A percentile compares a stretch with the other conserved stretches of the same genome.
Evolutionary conservation across 2,888 invertebrate genomes (phyloP).

Genomic region (Scaptomyza reducta): DNA sequence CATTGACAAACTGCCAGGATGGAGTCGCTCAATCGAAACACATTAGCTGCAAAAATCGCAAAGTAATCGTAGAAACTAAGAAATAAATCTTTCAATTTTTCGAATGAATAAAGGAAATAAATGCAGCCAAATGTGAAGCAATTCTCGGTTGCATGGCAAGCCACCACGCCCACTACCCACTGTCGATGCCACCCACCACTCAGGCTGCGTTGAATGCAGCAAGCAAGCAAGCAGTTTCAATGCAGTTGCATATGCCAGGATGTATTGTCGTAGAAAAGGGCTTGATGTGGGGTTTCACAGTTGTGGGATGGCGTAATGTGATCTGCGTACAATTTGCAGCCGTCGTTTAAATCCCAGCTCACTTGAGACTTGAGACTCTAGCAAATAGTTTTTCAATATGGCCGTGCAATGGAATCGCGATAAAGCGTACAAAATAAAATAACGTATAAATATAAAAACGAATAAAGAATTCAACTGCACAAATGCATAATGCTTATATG

Average conservation of each 20-base stretch:
- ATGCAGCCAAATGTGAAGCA: constrained; percentile 73
- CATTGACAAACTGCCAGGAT: constrained; percentile 70
- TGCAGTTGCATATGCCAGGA: constrained; percentile 53
- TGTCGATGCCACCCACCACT: constrained; percentile 12
- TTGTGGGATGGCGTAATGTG: constrained; percentile 60
- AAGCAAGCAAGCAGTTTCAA: constrained; percentile 15
- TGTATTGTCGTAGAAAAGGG: background rate
- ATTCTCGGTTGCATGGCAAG: constrained; percentile 58
- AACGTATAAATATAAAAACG: constrained; percentile 67
- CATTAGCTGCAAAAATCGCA: constrained; percentile 72
- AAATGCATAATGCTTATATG: constrained; percentile 66
- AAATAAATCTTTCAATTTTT: constrained; percentile 83
- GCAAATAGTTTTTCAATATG: constrained; percentile 77
- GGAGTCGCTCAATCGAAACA: constrained; percentile 72
- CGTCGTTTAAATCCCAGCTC: constrained; percentile 71
- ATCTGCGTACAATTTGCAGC: constrained; percentile 78
- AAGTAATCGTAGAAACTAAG: constrained; percentile 74
- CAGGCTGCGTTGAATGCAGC: constrained; percentile 1
- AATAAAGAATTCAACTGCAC: constrained; percentile 51
- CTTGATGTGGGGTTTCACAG: background rate
- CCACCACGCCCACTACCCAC: constrained; percentile 22
- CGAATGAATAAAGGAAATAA: constrained; percentile 71
- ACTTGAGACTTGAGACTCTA: constrained; percentile 74
- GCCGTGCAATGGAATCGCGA: constrained; percentile 57
- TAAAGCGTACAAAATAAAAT: constrained; percentile 59